Conservation (phyloP, 64 coral and sea anemone species). For the Pocillopora damicornis region DNA sequence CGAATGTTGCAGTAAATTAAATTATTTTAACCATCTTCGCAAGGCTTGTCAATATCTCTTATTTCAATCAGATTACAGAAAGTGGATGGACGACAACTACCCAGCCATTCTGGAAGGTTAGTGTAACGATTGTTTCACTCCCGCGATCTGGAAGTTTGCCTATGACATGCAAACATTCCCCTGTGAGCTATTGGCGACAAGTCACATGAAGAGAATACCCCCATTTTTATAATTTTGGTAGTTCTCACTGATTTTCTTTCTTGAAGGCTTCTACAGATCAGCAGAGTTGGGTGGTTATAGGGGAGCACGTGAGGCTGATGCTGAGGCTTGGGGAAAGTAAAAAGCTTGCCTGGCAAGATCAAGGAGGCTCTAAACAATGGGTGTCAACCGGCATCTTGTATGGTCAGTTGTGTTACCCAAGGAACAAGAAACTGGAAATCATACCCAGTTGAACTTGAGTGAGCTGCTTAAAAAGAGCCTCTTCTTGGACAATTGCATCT, state of each 20-base stretch:
- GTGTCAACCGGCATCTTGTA: neutral
- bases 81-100: conserved; percentile 62
- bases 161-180: too few relatives aligned
- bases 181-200: too few relatives aligned
- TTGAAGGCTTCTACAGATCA: conserved; percentile 64
- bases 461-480: too few relatives aligned
- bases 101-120: conserved; percentile 64
- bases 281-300: conserved; percentile 74
- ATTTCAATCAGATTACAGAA: conserved; percentile 55
- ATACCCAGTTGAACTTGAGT: too few relatives aligned
- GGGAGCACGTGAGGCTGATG: conserved; percentile 68
- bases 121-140: neutral
- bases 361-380: neutral
- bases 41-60: neutral
- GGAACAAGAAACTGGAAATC: neutral
- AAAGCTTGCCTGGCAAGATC: neutral
- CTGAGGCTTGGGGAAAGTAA: conserved; percentile 48
- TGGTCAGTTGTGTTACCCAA: neutral
- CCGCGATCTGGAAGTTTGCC: neutral
- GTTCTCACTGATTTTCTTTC: neutral
- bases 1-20: too few relatives aligned
- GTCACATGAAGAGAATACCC: neutral
- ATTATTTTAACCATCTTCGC: too few relatives aligned
- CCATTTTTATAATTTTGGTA: neutral
- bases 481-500: too few relatives aligned